Conservation (phyloP, 2,888 invertebrate genomes). For the Teleiodes luculella region DNA sequence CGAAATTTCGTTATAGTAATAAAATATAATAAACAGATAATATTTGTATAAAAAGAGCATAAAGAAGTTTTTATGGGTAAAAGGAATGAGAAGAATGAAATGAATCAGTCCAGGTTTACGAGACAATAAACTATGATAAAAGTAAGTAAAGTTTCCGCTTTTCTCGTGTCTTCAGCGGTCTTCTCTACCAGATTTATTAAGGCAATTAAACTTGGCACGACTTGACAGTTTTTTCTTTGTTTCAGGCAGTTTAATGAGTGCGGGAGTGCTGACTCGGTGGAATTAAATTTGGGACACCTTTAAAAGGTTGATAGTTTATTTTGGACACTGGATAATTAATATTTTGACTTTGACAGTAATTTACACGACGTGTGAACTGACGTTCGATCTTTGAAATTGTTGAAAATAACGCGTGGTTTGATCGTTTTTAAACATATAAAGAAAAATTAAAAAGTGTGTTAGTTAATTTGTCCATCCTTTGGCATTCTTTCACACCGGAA, state of each 20-base stretch:
- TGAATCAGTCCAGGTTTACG: background rate
- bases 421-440: too few species aligned
- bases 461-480: too few species aligned
- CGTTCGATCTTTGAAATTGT: too few species aligned
- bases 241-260: constrained; percentile 66
- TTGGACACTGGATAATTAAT: background rate
- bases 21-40: too few species aligned
- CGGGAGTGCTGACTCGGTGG: constrained; percentile 35
- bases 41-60: too few species aligned
- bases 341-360: too few species aligned
- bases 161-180: constrained; percentile 36
- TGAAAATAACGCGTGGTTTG: too few species aligned
- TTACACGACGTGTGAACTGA: too few species aligned
- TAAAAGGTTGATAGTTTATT: constrained; percentile 18
- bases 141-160: constrained; percentile 19
- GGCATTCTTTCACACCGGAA: too few species aligned
- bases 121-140: background rate
- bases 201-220: constrained; percentile 72
- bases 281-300: constrained; percentile 38
- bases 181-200: constrained; percentile 64
- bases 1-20: too few species aligned
- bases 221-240: constrained; percentile 74
- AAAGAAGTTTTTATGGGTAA: too few species aligned
- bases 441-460: too few species aligned
- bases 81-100: background rate